Base-by-base conservation (phyloP, 2,888 invertebrate genomes). In the Zeuzera pyrina region DNA sequence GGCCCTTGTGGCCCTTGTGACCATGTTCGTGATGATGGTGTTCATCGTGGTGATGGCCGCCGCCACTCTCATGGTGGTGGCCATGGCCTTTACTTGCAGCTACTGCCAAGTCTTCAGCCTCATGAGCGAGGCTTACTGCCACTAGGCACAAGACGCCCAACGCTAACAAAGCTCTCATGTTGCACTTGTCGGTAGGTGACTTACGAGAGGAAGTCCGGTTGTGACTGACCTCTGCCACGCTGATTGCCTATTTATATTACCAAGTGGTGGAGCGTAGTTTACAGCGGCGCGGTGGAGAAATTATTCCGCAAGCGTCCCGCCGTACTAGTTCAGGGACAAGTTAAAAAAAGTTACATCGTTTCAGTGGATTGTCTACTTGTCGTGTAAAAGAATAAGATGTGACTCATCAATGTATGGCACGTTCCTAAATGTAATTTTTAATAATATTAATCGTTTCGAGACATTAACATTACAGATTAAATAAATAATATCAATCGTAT, bases 1-100 rank as follows among this genome's bases (percentile, higher is more conserved):
- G 89, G 0, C 93, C 93, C 52, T 93, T 92, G 43, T 89, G 88
- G 0, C 88, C 90, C 51, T 92, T 89, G 42, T 88, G 88, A 8
- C 91, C 92, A 55, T 92, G 88, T 12, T 88, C 85, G 44, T 88
- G 86, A 54, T 90, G 88, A 46, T 91, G 89, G 39, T 89, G 86
- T 0, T 66, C 84, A 43, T 89, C 88, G 49, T 90, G 88, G 24
- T 88, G 84, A 40, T 88, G 85, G 1, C 91, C 91, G 21, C 89
- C 89, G 13, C 89, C 90, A 41, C 85, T 81, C 52, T 87, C 87
- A 47, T 73, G 74, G 43, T 79, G 76, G 49, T 77, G 73, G 7
- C 76, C 70, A 48, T 77, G 73, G 7, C 76, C 70, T 40, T 76
- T 81, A 43, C 85, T 85, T 21, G 84, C 85, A 10, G 83, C 86